phyloP scores from a whole-genome alignment of 2,113 vertebrate genomes.

The Cnemophilus loriae region DNA sequence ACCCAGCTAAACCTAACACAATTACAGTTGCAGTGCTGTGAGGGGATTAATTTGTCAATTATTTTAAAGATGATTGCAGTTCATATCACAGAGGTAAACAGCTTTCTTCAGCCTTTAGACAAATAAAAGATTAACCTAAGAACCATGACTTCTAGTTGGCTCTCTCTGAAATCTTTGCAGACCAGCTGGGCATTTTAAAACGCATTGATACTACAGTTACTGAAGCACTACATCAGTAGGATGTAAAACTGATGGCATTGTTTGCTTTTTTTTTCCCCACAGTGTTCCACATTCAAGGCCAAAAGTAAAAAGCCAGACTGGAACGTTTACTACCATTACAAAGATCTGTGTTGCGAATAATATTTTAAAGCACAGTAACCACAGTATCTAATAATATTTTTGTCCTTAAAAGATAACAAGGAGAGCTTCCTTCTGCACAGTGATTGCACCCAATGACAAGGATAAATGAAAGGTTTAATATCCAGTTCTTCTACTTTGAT shows the following conservation, averaged over 20 bases:
- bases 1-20: conserved; percentile 68
- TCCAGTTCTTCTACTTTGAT: conserved; percentile 47
- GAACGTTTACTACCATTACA: not conserved
- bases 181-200: conserved; percentile 43
- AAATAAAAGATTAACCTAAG: conserved; percentile 73
- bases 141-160: conserved; percentile 53
- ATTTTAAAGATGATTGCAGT: conserved; percentile 70
- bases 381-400: not conserved
- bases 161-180: conserved; percentile 59
- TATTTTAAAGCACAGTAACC: conserved; percentile 2
- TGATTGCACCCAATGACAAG: conserved; percentile 49
- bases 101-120: conserved; percentile 65
- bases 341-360: not conserved
- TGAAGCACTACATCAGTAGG: not conserved
- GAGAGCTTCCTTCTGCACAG: conserved; percentile 31
- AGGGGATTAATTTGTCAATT: conserved; percentile 74
- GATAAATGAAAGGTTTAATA: conserved; percentile 63
- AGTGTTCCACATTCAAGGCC: not conserved
- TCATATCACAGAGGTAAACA: conserved; percentile 65
- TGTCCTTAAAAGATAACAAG: conserved; percentile 25
- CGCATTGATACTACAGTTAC: conserved; percentile 38
- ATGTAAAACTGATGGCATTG: not conserved
- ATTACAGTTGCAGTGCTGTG: conserved; percentile 55
- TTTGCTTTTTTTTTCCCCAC: not conserved
- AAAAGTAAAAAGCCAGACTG: not conserved